Evolutionary conservation across 2,888 invertebrate genomes (phyloP).

Genomic region (Agonopterix alstromeriana): DNA sequence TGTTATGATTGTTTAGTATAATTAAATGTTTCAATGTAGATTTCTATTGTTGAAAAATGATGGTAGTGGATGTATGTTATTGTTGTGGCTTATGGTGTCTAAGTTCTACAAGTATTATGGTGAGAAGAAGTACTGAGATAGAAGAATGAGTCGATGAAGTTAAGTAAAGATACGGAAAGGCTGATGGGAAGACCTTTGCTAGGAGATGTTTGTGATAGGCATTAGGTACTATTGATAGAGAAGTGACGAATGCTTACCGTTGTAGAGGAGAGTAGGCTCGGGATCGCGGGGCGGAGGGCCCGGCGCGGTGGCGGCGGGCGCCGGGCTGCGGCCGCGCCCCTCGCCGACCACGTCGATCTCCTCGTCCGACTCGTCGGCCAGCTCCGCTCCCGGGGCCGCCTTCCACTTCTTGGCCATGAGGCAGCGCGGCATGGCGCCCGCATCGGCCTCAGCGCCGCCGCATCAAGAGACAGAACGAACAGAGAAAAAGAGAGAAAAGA

Average conservation of each 20-base stretch:
- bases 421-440: conserved; percentile 91
- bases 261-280: conserved; percentile 85
- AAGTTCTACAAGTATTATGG: too few species aligned
- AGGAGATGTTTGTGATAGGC: not conserved
- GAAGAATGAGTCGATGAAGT: too few species aligned
- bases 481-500: conserved; percentile 73
- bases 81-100: too few species aligned
- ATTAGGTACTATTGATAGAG: not conserved
- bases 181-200: too few species aligned
- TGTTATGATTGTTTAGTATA: too few species aligned
- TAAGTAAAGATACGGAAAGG: too few species aligned
- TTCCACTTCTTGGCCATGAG: conserved; percentile 98
- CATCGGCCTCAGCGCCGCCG: conserved; percentile 75
- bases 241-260: conserved; percentile 75
- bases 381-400: conserved; percentile 78
- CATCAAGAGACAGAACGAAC: conserved; percentile 72
- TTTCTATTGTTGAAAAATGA: too few species aligned
- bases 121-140: too few species aligned
- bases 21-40: too few species aligned
- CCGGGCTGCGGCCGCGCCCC: conserved; percentile 77
- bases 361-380: conserved; percentile 82
- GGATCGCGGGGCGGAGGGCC: conserved; percentile 83
- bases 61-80: too few species aligned
- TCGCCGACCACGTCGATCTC: conserved; percentile 93
- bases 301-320: conserved; percentile 77